Conservation (phyloP, 2,888 invertebrate genomes). For the Tenthredo notha region DNA sequence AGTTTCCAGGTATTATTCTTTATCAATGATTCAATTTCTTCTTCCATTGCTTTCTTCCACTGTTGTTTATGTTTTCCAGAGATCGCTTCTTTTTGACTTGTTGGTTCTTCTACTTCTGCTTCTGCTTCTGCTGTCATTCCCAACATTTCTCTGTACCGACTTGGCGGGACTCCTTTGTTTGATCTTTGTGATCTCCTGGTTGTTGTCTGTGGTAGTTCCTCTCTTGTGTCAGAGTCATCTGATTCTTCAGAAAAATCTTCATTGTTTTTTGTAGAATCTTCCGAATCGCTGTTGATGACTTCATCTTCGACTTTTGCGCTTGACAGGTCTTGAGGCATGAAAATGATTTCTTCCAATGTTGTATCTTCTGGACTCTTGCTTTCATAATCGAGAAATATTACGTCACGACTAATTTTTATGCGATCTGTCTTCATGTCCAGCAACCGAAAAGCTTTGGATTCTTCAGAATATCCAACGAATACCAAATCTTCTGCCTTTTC, state of each 20-base stretch:
- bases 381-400: background rate
- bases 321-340: background rate
- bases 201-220: background rate
- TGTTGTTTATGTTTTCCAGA: conserved; percentile 51
- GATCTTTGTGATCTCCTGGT: conserved; percentile 14
- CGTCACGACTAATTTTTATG: conserved; percentile 29
- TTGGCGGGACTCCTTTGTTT: conserved; percentile 31
- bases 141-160: conserved; percentile 30
- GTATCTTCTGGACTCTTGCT: background rate
- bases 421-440: conserved; percentile 7
- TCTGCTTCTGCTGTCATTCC: conserved; percentile 43
- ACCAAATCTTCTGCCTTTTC: background rate
- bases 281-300: background rate
- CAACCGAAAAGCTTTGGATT: conserved; percentile 20
- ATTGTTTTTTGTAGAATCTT: background rate
- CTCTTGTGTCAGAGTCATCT: background rate
- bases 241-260: conserved; percentile 1
- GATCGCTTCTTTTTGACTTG: conserved; percentile 54
- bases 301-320: background rate
- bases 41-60: conserved; percentile 60
- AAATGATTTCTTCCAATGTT: background rate
- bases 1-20: conserved; percentile 59
- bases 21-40: conserved; percentile 60
- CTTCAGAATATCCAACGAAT: conserved; percentile 31
- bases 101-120: conserved; percentile 52